Evolutionary conservation across 30 jellyfish, hydroid and myxozoan genomes (phyloP).

Genomic region (Pelagia noctiluca): DNA sequence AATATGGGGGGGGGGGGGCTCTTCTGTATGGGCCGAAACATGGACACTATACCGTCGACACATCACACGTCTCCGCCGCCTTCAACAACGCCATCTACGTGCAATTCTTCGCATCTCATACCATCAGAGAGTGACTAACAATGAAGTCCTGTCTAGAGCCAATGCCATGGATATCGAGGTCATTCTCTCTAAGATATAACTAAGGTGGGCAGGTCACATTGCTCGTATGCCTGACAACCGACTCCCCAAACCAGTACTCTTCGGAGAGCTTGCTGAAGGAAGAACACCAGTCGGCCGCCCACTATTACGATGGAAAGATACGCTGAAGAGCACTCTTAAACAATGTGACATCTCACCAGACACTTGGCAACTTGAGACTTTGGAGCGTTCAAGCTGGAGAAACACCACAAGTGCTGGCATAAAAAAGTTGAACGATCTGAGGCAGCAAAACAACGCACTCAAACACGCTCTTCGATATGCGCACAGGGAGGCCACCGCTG

Average conservation of each 20-base stretch:
- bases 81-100: constrained; percentile 40
- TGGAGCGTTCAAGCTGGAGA: too few relatives aligned
- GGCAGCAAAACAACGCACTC: too few relatives aligned
- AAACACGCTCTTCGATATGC: too few relatives aligned
- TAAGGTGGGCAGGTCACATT: constrained; percentile 40
- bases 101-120: constrained; percentile 11
- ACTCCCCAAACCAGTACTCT: constrained; percentile 26
- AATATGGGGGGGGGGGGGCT: neutral
- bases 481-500: too few relatives aligned
- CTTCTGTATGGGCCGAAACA: constrained; percentile 10
- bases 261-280: constrained; percentile 50
- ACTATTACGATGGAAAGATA: constrained; percentile 16
- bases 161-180: constrained; percentile 5
- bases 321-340: constrained; percentile 15
- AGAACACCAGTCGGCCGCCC: constrained; percentile 27
- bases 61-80: constrained; percentile 24
- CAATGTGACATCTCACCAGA: neutral
- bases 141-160: constrained; percentile 32
- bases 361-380: too few relatives aligned
- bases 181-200: neutral
- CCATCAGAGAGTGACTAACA: constrained; percentile 21
- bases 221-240: constrained; percentile 15
- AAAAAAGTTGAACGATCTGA: too few relatives aligned
- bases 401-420: too few relatives aligned
- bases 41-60: constrained; percentile 31